Percentiles rank a stretch among this genome's conserved stretches.
phyloP scores from a whole-genome alignment of 2,797 vertebrate genomes.

The Hoplostethus mediterraneus region DNA sequence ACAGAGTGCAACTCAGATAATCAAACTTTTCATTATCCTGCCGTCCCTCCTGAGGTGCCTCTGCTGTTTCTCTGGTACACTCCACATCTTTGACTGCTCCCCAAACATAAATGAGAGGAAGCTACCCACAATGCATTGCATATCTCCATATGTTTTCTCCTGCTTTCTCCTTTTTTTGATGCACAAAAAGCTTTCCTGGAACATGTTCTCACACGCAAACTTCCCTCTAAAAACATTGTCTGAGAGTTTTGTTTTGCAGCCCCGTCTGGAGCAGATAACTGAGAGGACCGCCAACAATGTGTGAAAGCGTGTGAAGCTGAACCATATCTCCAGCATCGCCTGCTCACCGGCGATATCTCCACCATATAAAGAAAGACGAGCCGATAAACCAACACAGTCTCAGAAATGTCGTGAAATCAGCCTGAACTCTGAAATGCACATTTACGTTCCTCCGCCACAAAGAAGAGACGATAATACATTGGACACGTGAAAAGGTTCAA shows the following conservation, averaged over 20 bases:
- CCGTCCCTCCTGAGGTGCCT: slow-evolving; percentile 87
- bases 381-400: too few relatives aligned
- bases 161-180: too few relatives aligned
- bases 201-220: slow-evolving; percentile 27
- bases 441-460: too few relatives aligned
- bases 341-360: too few relatives aligned
- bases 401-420: too few relatives aligned
- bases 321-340: not conserved
- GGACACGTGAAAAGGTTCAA: too few relatives aligned
- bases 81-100: slow-evolving; percentile 57
- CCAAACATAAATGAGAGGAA: slow-evolving; percentile 67
- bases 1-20: slow-evolving; percentile 91
- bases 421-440: too few relatives aligned
- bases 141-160: slow-evolving; percentile 17
- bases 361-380: too few relatives aligned
- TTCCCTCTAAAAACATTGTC: slow-evolving; percentile 24
- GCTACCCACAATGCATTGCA: slow-evolving; percentile 73
- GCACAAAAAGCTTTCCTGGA: not conserved
- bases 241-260: slow-evolving; percentile 2
- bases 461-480: too few relatives aligned
- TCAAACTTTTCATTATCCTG: slow-evolving; percentile 95
- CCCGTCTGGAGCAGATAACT: slow-evolving; percentile 16
- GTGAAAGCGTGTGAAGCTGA: too few relatives aligned
- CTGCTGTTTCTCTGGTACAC: slow-evolving; percentile 74
- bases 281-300: not conserved